Base-by-base conservation (phyloP, 2,113 vertebrate genomes). In the Psilopsiagon aymara region DNA sequence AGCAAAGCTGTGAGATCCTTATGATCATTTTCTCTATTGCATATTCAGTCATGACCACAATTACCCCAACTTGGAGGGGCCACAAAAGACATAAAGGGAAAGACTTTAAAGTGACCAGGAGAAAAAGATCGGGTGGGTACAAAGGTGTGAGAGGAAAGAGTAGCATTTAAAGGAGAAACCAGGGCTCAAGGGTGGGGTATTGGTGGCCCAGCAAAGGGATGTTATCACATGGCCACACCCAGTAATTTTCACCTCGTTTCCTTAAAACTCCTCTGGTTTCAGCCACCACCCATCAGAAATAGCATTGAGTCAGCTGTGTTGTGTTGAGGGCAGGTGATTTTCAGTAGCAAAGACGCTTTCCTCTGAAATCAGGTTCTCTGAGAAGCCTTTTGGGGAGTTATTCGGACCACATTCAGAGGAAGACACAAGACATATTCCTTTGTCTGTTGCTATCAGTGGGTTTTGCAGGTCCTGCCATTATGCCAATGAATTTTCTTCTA, bases 391-490 rank as follows among this genome's bases (percentile, higher is more conserved):
- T 33, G 73, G 23, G 6, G 6, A 52, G 46, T 3, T 3, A 25
- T 31, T 39, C 47, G 33, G 83, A 20, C 18, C 43, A 7, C n/a
- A 7, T 29, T 39, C 83, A 44, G 91, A 68, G 62, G 43, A 64
- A 75, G 55, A 51, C 35, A 55, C 11, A 1, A 7, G 51, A 47
- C 44, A 69, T 43, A 49, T 47, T 57, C 59, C 11, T 5, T 43
- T 33, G 62, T 1, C 41, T 37, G 0, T 10, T 41, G 35, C 55
- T 39, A 11, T 10, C 73, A 33, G 44, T 12, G 0, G 2, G n/a
- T 43, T 55, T 77, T 82, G 60, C 52, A 82, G 62, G 57, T 79
- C 57, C 77, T 82, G 43, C 23, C 63, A 3, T 46, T 31, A 24
- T 3, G 17, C 28, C 71, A 24, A 21, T 51, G 62, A 62, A 91